Base-by-base conservation (phyloP, 2,113 vertebrate genomes). In the Dascyllus trimaculatus region DNA sequence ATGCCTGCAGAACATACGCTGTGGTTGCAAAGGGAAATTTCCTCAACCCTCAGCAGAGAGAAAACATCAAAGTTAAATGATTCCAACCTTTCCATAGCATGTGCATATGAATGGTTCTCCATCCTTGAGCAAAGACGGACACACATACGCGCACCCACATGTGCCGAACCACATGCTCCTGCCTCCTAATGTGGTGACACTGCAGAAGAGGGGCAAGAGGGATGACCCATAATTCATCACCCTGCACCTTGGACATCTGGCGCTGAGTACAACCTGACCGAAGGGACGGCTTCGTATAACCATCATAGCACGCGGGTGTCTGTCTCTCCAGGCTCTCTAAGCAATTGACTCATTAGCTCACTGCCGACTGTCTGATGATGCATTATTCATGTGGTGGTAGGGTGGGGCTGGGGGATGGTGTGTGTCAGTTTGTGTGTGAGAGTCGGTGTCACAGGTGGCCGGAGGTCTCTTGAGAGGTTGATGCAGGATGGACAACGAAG, bases 361-460 rank as follows among this genome's bases (percentile, higher is more conserved):
- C 78, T 88, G 86, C 78, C 63, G 83, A 81, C 90, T 85, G 87
- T 78, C 81, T 89, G 85, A 78, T 26, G 46, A 93, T 95, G 90
- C 86, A 94, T 95, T 92, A 95, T 95, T 93, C 92, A 95, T 94
- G 68, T 11, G 51, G 40, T 53, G 73, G 69, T 85, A 82, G 82
- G 81, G 90, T 72, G 78, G 58, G 32, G 70, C 32, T 59, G 48
- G 53, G 45, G 63, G 60, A 60, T 11, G 18, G 52, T 73, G 61
- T 64, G 48, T 61, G 22, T 64, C 15, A 24, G 63, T 43, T 51
- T 24, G 51, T 51, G 2, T 61, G 48, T 21, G 11, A 59, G 53
- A 14, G 68, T 59, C 70, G 78, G 62, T 78, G 82, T 87, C 89
- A 83, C 88, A 88, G 93, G 90, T 89, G 86, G 89, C 75, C 60